Evolutionary conservation across 2,888 invertebrate species (phyloP), one percentile per base, ranked within the genome.

Genomic region (Synanthedon andrenaeformis): DNA sequence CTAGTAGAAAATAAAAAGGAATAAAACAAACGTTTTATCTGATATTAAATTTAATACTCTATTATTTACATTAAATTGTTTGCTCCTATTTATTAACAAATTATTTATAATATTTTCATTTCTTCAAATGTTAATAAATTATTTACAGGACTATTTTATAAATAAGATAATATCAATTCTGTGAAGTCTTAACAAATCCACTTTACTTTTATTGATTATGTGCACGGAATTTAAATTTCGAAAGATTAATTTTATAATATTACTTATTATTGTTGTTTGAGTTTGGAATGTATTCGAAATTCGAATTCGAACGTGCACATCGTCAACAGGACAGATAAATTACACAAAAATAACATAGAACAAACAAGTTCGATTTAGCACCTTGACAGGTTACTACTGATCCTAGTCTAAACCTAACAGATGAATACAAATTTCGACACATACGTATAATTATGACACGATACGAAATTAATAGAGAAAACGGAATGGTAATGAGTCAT

Each of bases 1-100:
- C 23, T 45, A 45, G 6, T 45, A 5, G 1, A 14, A 45, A 13
- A 45, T 2, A 6, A n/a, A 23, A 45, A 45, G 6, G 2, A 45
- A 45, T 45, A 14, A 45, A 45, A 45, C 45, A n/a, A 45, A 45
- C 45, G 8, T 45, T 45, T 45, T 79, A 81, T 84, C 82, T 86
- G 86, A 86, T 87, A 87, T 86, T 87, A 86, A 87, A 86, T 86
- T 51, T 87, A 86, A 86, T 87, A 84, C 72, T 85, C 86, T 86
- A 86, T 86, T 86, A 87, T 87, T 83, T 87, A 87, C 87, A 87
- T 82, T 84, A 84, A 85, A 85, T 85, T 85, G 86, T 86, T 85
- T 81, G 77, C 85, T 35, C 35, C 35, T 35, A 35, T 35, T 6
- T 87, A 87, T 84, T 84, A 87, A 87, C 86, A 87, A 82, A 79